Evolutionary conservation across 2,113 vertebrate species (phyloP).

Genomic region (Lonchura striata): DNA sequence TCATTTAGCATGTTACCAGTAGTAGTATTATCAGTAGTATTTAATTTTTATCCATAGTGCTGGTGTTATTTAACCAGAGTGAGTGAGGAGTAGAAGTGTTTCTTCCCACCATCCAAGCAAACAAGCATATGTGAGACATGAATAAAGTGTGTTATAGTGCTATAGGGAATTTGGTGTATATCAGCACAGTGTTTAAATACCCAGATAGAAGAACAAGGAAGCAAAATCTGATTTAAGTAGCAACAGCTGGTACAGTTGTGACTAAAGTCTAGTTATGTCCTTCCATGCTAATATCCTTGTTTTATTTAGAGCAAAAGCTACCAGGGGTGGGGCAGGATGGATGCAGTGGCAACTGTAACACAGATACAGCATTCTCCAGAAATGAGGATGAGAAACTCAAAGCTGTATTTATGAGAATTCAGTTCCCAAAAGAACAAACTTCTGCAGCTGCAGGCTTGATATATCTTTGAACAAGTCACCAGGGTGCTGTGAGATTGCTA

Average conservation of each 20-base stretch:
- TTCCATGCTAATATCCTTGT: not conserved
- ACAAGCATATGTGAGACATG: not conserved
- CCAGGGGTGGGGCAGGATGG: not conserved
- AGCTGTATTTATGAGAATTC: not conserved
- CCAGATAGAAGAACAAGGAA: not conserved
- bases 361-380: not conserved
- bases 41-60: not conserved
- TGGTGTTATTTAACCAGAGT: not conserved
- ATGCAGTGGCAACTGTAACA: not conserved
- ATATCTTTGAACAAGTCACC: not conserved
- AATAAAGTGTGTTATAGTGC: not conserved
- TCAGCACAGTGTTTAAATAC: not conserved
- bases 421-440: not conserved
- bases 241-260: not conserved
- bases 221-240: not conserved
- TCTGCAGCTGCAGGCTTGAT: not conserved
- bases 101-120: not conserved
- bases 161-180: not conserved
- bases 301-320: constrained; percentile 20
- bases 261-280: not conserved
- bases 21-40: not conserved
- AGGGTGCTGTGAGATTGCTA: not conserved
- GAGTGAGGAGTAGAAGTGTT: not conserved
- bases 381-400: not conserved
- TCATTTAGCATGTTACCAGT: not conserved